Evolutionary conservation across 2,888 invertebrate genomes (phyloP), one percentile per base, ranked within the genome.

Genomic region (Ptychoptera contaminata): DNA sequence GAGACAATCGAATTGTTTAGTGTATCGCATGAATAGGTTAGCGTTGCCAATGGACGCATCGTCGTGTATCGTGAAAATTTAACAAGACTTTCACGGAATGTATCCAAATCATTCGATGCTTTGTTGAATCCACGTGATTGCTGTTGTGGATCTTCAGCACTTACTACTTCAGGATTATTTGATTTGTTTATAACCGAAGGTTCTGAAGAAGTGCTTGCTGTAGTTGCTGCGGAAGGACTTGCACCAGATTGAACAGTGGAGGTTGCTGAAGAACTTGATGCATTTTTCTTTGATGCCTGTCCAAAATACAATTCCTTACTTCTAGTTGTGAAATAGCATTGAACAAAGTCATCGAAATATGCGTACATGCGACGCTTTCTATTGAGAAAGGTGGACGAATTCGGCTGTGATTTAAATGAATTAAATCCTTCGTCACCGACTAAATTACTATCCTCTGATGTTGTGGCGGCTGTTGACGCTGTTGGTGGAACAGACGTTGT

Each of bases 21-120:
- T 43, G 88, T 77, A 62, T 93, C 93, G 56, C 80, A 82, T 50
- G 88, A 86, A 64, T 93, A 93, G 52, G 86, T 86, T 5, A 94
- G 69, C 6, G 90, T 88, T 5, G 92, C 88, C 8, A 93, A 68
- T 14, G 85, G 80, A 10, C 84, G 71, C 50, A 93, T 69, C 12
- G 79, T 75, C 52, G 77, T 80, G 61, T 82, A 90, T 39, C 81
- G 69, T 0, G 87, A 87, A 64, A 91, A 87, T 58, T 87, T 86
- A 0, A 82, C 80, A 43, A 93, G 70, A 66, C 87, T 87, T 56
- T 86, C 83, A 46, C 84, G 74, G 67, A 93, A 92, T 40, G 79
- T 68, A 53, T 82, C 79, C 42, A 86, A 67, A 2, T 81, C 79
- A 12, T 48, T 42, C 4, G 23, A 23, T 23, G 23, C 23, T 7